Evolutionary conservation across 2,797 vertebrate genomes (phyloP), one percentile per base, ranked within the genome.

Genomic region (Sebastes vulpes): DNA sequence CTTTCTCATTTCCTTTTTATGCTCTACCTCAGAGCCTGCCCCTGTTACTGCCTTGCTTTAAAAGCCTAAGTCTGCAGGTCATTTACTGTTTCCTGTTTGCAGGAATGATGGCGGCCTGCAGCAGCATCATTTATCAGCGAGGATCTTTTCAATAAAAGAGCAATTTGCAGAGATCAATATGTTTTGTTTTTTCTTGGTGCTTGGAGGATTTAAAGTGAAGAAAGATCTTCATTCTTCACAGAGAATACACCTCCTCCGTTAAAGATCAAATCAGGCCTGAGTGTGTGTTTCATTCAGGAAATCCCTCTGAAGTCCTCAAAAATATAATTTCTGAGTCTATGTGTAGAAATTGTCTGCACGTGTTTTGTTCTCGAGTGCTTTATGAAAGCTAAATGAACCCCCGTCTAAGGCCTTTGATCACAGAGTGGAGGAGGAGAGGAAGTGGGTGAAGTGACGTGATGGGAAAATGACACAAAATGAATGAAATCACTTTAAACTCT

Each of bases 131-230:
- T 79, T 53, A 82, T 84, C 84, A 72, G 4, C 11, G 1, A n/a
- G 72, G 60, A 65, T 72, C 72, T 77, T 87, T 86, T 84, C 82
- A 88, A 82, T 85, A 72, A 85, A 86, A 75, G 70, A 75, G 31
- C 81, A 83, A 77, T 90, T 75, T 84, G 66, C 72, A 20, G 60
- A 84, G 82, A 92, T 89, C 85, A 86, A 83, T 84, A 63, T 77
- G 21, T n/a, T 48, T n/a, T 46, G 14, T 64, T 60, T 79, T 78
- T 66, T 77, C 10, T 74, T 3, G 9, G 20, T 25, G 67, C 73
- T 77, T 76, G 12, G 9, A 86, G 68, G 76, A 82, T 76, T 77
- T 50, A 61, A 74, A 72, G 67, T 35, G 56, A 73, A 57, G 35
- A 65, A 65, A 81, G 50, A 81, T 78, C 77, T 48, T 75, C 29